phyloP scores from a whole-genome alignment of 2,113 vertebrate genomes.

The Lynx canadensis region DNA sequence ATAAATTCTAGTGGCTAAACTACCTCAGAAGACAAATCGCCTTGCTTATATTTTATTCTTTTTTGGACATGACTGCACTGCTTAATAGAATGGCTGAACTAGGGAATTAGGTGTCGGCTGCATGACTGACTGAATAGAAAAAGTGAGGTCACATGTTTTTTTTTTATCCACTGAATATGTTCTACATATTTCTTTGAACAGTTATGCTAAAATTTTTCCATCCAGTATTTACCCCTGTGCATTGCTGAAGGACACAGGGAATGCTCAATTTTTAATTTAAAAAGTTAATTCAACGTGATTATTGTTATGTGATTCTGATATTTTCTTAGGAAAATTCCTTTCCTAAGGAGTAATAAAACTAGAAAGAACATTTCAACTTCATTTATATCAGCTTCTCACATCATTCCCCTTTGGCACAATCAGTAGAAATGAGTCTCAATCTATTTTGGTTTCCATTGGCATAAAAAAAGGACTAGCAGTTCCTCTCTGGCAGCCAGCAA shows the following conservation, averaged over 20 bases:
- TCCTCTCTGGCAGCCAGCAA: not conserved
- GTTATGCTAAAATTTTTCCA: not conserved
- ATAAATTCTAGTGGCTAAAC: not conserved
- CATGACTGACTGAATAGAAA: not conserved
- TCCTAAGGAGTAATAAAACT: not conserved
- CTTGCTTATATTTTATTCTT: not conserved
- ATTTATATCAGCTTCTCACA: not conserved
- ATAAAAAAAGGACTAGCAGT: not conserved
- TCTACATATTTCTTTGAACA: not conserved
- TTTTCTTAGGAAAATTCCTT: constrained; percentile 8
- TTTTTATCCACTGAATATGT: not conserved
- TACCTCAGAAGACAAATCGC: not conserved
- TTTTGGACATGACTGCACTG: not conserved
- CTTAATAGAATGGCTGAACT: not conserved
- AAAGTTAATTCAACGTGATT: not conserved
- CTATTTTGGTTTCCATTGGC: not conserved
- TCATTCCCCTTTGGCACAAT: not conserved
- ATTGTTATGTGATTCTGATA: not conserved
- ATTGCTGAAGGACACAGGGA: not conserved
- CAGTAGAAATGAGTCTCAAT: not conserved
- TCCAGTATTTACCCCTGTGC: not conserved
- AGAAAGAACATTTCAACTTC: not conserved
- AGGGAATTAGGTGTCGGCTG: not conserved
- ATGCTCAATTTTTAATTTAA: not conserved
- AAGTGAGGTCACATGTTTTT: not conserved